These are phyloP conservation scores for Albula glossodonta DNA, from an alignment of 2,113 vertebrate species.

Conservation along the genomic window DNA sequence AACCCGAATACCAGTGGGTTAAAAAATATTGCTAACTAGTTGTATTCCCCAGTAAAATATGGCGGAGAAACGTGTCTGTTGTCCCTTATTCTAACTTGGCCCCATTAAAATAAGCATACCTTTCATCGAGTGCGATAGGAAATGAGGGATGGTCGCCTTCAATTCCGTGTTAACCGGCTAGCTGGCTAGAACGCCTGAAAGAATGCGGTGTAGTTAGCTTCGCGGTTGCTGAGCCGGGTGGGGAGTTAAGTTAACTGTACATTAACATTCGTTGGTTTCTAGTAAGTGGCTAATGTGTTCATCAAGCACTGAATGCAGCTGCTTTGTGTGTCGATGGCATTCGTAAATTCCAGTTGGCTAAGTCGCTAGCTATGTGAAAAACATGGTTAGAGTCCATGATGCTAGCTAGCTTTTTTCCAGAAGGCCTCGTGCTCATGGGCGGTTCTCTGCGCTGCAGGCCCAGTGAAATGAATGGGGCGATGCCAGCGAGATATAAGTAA, in stretches of 20 bases:
- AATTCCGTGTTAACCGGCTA: not conserved
- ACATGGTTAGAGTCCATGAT: not conserved
- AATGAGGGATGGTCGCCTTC: not conserved
- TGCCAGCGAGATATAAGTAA: not conserved
- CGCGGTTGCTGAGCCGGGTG: not conserved
- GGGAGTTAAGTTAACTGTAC: not conserved
- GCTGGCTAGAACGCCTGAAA: not conserved
- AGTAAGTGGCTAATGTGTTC: too few species aligned
- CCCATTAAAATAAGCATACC: not conserved
- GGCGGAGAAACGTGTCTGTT: constrained; percentile 19
- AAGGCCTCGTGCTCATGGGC: constrained; percentile 28
- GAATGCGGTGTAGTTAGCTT: not conserved
- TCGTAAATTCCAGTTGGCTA: not conserved
- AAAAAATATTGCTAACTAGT: constrained; percentile 43
- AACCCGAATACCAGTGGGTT: constrained; percentile 41
- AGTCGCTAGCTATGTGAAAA: not conserved
- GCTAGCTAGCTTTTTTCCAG: constrained; percentile 4
- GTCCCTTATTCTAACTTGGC: not conserved
- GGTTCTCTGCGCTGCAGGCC: constrained; percentile 10
- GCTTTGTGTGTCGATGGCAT: not conserved
- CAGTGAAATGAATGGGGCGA: constrained; percentile 28
- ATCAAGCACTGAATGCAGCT: not conserved
- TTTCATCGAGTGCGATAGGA: not conserved
- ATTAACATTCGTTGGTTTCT: too few species aligned
- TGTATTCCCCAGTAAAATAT: constrained; percentile 36